Evolutionary conservation across 2,888 invertebrate genomes (phyloP), one percentile per base, ranked within the genome.

Genomic region (Trichogramma evanescens): DNA sequence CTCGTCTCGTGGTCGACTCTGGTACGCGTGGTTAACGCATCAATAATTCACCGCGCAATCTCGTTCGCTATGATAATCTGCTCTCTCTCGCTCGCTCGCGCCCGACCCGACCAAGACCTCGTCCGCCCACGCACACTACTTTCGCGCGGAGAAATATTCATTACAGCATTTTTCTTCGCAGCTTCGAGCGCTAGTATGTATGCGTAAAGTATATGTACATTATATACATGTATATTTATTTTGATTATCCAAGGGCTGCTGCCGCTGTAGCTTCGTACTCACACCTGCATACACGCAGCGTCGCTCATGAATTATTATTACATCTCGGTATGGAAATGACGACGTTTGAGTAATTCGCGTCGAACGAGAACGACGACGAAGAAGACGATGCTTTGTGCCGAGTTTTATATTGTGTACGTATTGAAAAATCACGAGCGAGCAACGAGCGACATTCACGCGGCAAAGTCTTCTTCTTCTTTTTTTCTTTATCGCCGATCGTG

Each of bases 41-140:
- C 71, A 74, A 75, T 71, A 69, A 73, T 75, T 69, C 74, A 74
- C 56, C 61, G 10, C 64, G 71, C 72, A 75, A 75, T 75, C 75
- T 75, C 74, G 72, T 74, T 71, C 66, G 65, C 70, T 72, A 73
- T 73, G 74, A 74, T 75, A 74, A 75, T 75, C 68, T 71, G 66
- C 62, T 69, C 68, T 13, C 13, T 13, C 13, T 13, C 13, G 13
- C 13, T 13, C 13, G 13, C 13, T 13, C 13, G 13, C 13, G 13
- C 13, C 13, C 13, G 13, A 13, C 13, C 13, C 13, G 13, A 13
- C 13, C 13, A 2, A 13, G 13, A 13, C 13, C 13, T 13, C 13
- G 13, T 13, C 13, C 13, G 13, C 13, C 13, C 13, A 13, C 13
- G 13, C 13, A 13, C 13, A 13, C 13, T 13, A 13, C 13, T 13